Evolutionary conservation across 2,797 vertebrate species (phyloP), one percentile per base, ranked within the genome.

Genomic region (Gambelia wislizenii): DNA sequence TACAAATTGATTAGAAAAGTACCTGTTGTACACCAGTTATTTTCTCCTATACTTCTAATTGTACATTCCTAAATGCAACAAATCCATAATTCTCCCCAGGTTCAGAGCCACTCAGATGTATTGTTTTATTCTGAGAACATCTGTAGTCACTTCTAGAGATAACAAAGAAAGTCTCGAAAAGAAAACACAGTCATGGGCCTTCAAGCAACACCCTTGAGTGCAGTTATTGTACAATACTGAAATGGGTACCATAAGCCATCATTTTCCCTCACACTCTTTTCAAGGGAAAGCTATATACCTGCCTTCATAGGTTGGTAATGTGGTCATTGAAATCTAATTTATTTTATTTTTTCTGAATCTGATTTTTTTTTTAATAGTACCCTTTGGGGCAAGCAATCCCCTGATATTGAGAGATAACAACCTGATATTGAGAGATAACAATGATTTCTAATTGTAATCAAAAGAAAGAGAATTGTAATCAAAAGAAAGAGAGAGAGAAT

Each of bases 361-460:
- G 20, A 76, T 64, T 30, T 69, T 79, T 8, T 67, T 86, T 39
- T 30, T n/a, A 69, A 36, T 9, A 76, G 47, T 22, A 52, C 47
- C 36, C 56, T 83, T 64, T 61, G n/a, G 27, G 30, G 5, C 70
- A 61, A 42, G 16, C 4, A 39, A 44, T 20, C 44, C n/a, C 54
- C 25, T 64, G 36, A 27, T 74, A 75, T 22, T 25, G 42, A 74
- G 78, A 61, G 25, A 47, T 27, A 22, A 80, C 54, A 61, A 1
- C 54, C 25, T 64, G 36, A 27, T 74, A 75, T 22, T 25, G 42
- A 74, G 78, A 61, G 25, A 47, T 27, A 22, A 80, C 54, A 61
- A 1, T 4, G n/a, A 86, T 92, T 90, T 91, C 85, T 42, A 86
- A 52, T 80, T 89, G 56, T 86, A n/a, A 59, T 79, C 75, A 77